These are phyloP conservation scores for Leptothorax acervorum DNA, from an alignment of 2,888 invertebrate genomes.

Conservation along the genomic window DNA sequence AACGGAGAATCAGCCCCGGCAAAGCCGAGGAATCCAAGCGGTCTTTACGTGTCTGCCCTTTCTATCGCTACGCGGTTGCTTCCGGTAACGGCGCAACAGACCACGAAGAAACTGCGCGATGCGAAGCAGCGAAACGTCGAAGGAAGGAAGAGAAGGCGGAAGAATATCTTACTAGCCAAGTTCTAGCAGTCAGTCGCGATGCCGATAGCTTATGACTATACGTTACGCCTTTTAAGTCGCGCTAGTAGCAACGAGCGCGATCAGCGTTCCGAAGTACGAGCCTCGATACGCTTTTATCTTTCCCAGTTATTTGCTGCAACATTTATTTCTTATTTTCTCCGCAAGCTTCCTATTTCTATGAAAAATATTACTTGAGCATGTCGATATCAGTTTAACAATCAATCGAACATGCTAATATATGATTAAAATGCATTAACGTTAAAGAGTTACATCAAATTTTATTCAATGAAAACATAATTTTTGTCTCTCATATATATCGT, in stretches of 20 bases:
- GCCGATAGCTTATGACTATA: slow-evolving; percentile 30
- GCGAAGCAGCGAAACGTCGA: neutral
- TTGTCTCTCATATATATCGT: neutral
- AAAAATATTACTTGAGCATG: neutral
- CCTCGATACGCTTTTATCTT: neutral
- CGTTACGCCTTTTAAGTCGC: slow-evolving; percentile 41
- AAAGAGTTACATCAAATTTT: neutral
- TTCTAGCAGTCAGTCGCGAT: slow-evolving; percentile 26
- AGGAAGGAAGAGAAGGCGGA: slow-evolving; percentile 32
- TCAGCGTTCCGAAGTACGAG: slow-evolving; percentile 2
- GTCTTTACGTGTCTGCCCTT: slow-evolving; percentile 40
- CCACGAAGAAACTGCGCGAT: slow-evolving; percentile 42
- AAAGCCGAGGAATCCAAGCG: slow-evolving; percentile 36
- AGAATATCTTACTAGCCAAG: slow-evolving; percentile 43
- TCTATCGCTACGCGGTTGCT: slow-evolving; percentile 35
- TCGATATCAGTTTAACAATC: neutral
- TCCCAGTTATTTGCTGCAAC: neutral
- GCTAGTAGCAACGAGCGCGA: neutral
- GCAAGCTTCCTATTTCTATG: neutral
- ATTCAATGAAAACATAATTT: neutral
- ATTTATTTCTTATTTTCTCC: neutral
- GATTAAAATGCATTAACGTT: neutral
- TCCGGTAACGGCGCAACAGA: slow-evolving; percentile 48
- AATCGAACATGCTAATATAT: neutral
- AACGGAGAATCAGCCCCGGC: slow-evolving; percentile 35